phyloP scores from a whole-genome alignment of 2,888 invertebrate species.

The Leptopterna dolabrata region DNA sequence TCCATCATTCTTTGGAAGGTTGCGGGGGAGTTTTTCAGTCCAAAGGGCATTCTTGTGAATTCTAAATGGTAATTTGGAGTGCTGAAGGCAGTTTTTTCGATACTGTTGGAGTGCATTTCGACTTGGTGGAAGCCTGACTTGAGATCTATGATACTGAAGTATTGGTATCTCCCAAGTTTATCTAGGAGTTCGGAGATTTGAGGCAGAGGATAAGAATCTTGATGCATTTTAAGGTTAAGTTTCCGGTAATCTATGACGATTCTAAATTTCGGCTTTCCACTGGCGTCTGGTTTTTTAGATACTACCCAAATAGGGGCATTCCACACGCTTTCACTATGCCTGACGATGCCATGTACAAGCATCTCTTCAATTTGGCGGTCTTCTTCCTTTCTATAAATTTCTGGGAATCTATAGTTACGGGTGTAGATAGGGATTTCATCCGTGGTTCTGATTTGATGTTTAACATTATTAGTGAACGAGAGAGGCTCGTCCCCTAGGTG shows the following conservation, averaged over 20 bases:
- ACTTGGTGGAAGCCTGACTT: constrained; percentile 50
- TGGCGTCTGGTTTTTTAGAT: no score
- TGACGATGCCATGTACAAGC: no score
- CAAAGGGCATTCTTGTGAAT: background rate
- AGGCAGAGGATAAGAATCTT: no score
- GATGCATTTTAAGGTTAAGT: no score
- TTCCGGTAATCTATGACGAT: no score
- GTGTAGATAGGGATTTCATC: background rate
- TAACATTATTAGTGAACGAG: background rate
- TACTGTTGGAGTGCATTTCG: background rate
- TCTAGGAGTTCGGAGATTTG: background rate
- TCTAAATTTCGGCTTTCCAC: no score
- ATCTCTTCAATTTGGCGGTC: background rate
- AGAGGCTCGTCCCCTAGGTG: background rate
- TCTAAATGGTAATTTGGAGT: constrained; percentile 1
- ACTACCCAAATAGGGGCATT: no score
- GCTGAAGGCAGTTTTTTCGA: constrained; percentile 48
- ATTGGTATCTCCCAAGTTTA: no score
- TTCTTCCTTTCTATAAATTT: background rate
- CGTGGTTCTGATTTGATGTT: background rate
- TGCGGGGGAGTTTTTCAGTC: no score
- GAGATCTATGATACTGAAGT: background rate
- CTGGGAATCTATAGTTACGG: background rate
- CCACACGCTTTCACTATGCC: no score
- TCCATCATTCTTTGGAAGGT: constrained; percentile 18